Conservation (phyloP, 2,888 invertebrate species). For the Drosophila nigritarsus region DNA sequence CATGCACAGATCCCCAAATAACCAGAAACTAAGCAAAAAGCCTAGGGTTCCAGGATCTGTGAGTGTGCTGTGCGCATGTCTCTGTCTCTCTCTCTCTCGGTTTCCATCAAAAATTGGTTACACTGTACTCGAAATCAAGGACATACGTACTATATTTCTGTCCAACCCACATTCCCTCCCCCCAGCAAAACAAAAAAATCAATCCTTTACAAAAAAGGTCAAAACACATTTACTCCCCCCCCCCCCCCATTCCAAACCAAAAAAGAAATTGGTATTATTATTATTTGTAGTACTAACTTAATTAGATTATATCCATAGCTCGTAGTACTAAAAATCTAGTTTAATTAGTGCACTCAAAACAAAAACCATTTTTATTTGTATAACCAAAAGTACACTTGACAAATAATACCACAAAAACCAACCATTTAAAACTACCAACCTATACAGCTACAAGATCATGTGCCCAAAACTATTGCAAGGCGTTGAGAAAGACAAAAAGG, state of each 20-base stretch:
- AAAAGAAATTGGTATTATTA: constrained; percentile 46
- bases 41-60: constrained; percentile 35
- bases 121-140: constrained; percentile 41
- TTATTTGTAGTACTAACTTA: constrained; percentile 62
- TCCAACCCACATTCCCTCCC: constrained; percentile 15
- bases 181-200: not conserved
- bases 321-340: constrained; percentile 27
- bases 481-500: constrained; percentile 87
- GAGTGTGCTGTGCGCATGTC: constrained; percentile 59
- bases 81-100: constrained; percentile 30
- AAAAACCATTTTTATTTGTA: constrained; percentile 44
- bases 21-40: constrained; percentile 57
- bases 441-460: constrained; percentile 99
- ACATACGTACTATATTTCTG: constrained; percentile 27
- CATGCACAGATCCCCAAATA: constrained; percentile 21
- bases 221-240: constrained; percentile 1
- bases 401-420: constrained; percentile 52
- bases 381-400: constrained; percentile 37
- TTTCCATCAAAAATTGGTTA: constrained; percentile 21
- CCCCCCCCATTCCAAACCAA: not conserved
- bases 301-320: constrained; percentile 35
- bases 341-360: constrained; percentile 43
- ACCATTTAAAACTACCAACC: constrained; percentile 63
- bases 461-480: constrained; percentile 92
- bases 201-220: constrained; percentile 61